These are phyloP conservation scores for Drosophila repleta DNA, from an alignment of 1,140 invertebrate genomes.

Conservation along the genomic window DNA sequence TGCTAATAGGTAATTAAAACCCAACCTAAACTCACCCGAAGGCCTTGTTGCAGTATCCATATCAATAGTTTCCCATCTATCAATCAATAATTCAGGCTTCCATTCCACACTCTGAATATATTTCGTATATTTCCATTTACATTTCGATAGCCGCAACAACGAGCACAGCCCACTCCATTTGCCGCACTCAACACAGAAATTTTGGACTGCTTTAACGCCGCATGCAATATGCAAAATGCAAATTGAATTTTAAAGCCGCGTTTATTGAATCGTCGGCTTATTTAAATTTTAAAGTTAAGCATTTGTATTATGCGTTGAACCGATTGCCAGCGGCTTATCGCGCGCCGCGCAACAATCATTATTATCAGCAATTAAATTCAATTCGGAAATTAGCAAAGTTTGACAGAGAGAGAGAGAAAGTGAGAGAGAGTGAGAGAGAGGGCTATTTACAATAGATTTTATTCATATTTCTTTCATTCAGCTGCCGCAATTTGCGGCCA, in stretches of 20 bases:
- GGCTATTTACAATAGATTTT: constrained; percentile 6
- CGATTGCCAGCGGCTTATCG: constrained; percentile 9
- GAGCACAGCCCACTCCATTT: too few species aligned
- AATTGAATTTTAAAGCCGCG: not conserved
- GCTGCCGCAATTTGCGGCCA: constrained; percentile 13
- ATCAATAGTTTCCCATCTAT: too few species aligned
- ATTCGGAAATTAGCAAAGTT: constrained; percentile 4
- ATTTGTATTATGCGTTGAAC: constrained; percentile 6
- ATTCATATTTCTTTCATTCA: constrained; percentile 9
- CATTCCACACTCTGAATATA: too few species aligned
- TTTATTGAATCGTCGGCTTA: not conserved
- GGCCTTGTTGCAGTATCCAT: too few species aligned
- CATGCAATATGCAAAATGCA: not conserved
- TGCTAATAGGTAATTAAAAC: too few species aligned
- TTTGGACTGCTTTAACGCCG: not conserved
- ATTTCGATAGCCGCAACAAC: too few species aligned
- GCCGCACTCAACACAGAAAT: too few species aligned
- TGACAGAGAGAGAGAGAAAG: not conserved
- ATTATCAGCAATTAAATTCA: constrained; percentile 22
- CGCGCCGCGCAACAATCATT: not conserved
- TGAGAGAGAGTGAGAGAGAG: too few species aligned
- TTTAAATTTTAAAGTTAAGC: constrained; percentile 17
- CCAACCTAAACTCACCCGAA: too few species aligned
- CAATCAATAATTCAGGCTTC: too few species aligned
- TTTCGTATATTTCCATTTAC: too few species aligned